A percentile compares a stretch with the other conserved stretches of the same genome.
These are phyloP conservation scores for Asbolus verrucosus DNA, from an alignment of 1,140 invertebrate genomes.

Conservation along the genomic window DNA sequence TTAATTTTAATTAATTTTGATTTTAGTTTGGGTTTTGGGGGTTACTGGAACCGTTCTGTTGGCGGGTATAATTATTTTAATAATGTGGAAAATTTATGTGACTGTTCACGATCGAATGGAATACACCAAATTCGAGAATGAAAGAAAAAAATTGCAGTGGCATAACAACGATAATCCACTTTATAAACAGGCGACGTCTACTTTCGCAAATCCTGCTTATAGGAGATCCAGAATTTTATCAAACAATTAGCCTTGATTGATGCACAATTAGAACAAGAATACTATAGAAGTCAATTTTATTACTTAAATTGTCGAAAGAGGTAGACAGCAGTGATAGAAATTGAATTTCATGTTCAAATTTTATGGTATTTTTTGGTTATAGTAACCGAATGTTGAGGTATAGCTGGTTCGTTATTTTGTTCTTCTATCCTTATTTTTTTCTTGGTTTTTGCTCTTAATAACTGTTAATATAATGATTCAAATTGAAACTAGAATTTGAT, in stretches of 20 bases:
- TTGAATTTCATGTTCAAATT: too few relatives aligned
- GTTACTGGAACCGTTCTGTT: conserved; percentile 78
- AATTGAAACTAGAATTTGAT: too few relatives aligned
- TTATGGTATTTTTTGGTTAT: too few relatives aligned
- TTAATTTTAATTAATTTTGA: conserved; percentile 47
- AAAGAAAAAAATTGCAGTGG: conserved; percentile 95
- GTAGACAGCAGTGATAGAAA: too few relatives aligned
- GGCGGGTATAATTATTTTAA: conserved; percentile 87
- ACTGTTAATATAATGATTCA: too few relatives aligned
- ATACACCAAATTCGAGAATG: conserved; percentile 97
- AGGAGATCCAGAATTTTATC: conserved; percentile 8
- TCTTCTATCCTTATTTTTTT: too few relatives aligned
- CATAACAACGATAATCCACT: conserved; percentile 98
- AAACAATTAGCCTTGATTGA: not conserved
- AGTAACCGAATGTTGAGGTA: too few relatives aligned
- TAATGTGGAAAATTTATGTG: conserved; percentile 97
- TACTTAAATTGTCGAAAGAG: too few relatives aligned
- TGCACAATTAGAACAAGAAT: too few relatives aligned
- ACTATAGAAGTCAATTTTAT: too few relatives aligned
- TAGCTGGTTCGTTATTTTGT: too few relatives aligned
- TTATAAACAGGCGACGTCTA: conserved; percentile 95
- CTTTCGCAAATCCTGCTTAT: conserved; percentile 58
- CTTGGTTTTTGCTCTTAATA: too few relatives aligned
- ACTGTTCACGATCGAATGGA: conserved; percentile 96
- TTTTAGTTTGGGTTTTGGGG: conserved; percentile 72